phyloP scores from a whole-genome alignment of 2,797 vertebrate species.

The Helostoma temminkii region DNA sequence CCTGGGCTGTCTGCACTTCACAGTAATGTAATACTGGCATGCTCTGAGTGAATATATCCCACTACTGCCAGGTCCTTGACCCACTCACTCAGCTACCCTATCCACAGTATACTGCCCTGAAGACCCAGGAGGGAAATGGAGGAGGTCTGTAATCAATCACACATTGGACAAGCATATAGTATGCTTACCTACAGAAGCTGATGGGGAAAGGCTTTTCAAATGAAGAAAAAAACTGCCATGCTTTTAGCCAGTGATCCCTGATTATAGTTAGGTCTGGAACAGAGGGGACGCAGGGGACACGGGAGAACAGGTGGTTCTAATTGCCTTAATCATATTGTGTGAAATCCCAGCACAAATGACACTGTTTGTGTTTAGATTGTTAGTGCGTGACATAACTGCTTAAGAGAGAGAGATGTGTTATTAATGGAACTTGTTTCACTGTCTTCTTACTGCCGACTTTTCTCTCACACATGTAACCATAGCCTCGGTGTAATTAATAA shows the following conservation, averaged over 20 bases:
- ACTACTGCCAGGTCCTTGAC: conserved; percentile 14
- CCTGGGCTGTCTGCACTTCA: not conserved
- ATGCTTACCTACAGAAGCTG: not conserved
- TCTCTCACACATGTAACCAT: not conserved
- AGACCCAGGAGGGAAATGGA: not conserved
- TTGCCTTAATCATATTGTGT: conserved; percentile 50
- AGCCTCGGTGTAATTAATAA: not conserved
- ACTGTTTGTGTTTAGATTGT: conserved; percentile 26
- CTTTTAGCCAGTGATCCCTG: conserved; percentile 8
- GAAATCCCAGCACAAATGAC: conserved; percentile 23
- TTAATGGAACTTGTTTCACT: not conserved
- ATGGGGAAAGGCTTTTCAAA: not conserved
- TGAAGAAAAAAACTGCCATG: conserved; percentile 6
- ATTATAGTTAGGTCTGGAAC: conserved; percentile 10
- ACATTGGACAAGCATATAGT: not conserved
- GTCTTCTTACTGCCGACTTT: not conserved
- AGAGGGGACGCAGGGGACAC: conserved; percentile 24
- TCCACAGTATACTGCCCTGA: conserved; percentile 3
- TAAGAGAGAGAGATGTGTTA: conserved; percentile 16
- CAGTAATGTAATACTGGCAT: conserved; percentile 9
- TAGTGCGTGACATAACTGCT: conserved; percentile 30
- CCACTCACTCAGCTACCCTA: conserved; percentile 13
- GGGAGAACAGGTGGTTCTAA: conserved; percentile 53
- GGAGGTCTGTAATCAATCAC: not conserved
- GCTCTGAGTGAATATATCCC: conserved; percentile 19